A percentile compares a stretch with the other conserved stretches of the same genome.
Conservation (phyloP, 2,888 invertebrate species). For the Meta bourneti region DNA sequence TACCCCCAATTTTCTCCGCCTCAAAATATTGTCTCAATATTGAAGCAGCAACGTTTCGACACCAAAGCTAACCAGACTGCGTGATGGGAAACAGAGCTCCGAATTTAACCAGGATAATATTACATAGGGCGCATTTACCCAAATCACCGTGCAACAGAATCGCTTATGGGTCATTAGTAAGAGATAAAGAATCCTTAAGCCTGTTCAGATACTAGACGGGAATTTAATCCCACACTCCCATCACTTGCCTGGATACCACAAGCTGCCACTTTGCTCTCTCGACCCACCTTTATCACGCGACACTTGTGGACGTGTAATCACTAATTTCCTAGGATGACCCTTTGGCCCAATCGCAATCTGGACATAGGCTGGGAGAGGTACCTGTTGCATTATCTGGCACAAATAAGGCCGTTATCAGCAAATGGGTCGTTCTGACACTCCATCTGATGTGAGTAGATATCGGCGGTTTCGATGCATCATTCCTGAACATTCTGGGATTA, state of each 20-base stretch:
- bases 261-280: conserved; percentile 7
- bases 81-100: background rate
- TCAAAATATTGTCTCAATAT: too few relatives aligned
- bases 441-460: conserved; percentile 32
- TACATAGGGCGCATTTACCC: background rate
- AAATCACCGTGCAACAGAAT: background rate
- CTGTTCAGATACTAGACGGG: background rate
- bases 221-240: background rate
- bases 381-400: conserved; percentile 37
- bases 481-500: conserved; percentile 26
- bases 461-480: conserved; percentile 40
- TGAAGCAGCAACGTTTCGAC: background rate
- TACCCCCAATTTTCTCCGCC: too few relatives aligned
- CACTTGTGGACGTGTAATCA: conserved; percentile 28
- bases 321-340: background rate
- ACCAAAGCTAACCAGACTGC: background rate
- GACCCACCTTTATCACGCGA: conserved; percentile 17
- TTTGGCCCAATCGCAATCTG: conserved; percentile 21
- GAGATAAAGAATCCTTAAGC: conserved; percentile 20
- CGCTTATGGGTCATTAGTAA: background rate
- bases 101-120: background rate
- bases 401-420: conserved; percentile 39
- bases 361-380: background rate
- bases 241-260: background rate
- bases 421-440: conserved; percentile 33